Evolutionary conservation across 2,797 vertebrate species (phyloP), one percentile per base, ranked within the genome.

Genomic region (Eospalax fontanierii): DNA sequence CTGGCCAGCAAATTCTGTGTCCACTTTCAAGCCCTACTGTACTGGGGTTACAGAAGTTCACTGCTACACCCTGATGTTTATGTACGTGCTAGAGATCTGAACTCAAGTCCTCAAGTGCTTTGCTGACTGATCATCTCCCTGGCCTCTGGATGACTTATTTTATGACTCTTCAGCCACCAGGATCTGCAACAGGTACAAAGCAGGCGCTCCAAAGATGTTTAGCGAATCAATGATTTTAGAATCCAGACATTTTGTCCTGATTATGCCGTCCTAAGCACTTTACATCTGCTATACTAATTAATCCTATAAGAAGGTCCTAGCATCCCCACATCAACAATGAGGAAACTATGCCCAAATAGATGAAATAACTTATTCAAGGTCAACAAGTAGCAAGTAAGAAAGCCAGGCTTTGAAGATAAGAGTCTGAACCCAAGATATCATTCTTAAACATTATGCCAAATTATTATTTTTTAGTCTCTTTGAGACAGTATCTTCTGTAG

Each of bases 351-450:
- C 38, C 50, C 19, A 50, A 73, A 84, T 38, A 79, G 63, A 80
- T 59, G n/a, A 59, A 90, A 89, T 68, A 89, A 93, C 19, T 33
- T 65, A 12, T 18, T 82, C 57, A 76, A 80, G 61, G 38, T 68
- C 0, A 21, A 89, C 0, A 28, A 70, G 46, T 54, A 2, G 28
- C 65, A 87, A 91, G 19, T n/a, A 65, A 89, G 63, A n/a, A 18
- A 93, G 40, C 16, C 26, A 80, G 57, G 75, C 76, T 92, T 54
- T 80, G 70, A 93, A 90, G 38, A 11, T 65, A 91, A 65, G 66
- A 87, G 61, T 46, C 26, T 24, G 59, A 93, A 59, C 35, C 70
- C 70, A 19, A 38, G n/a, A 68, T n/a, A 71, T 66, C 65, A 66
- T 65, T 65, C 63, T 28, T 65, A 54, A 54, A 9, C 71, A 54